These are phyloP conservation scores for Agelaius phoeniceus DNA, from an alignment of 2,113 vertebrate genomes.

Conservation along the genomic window DNA sequence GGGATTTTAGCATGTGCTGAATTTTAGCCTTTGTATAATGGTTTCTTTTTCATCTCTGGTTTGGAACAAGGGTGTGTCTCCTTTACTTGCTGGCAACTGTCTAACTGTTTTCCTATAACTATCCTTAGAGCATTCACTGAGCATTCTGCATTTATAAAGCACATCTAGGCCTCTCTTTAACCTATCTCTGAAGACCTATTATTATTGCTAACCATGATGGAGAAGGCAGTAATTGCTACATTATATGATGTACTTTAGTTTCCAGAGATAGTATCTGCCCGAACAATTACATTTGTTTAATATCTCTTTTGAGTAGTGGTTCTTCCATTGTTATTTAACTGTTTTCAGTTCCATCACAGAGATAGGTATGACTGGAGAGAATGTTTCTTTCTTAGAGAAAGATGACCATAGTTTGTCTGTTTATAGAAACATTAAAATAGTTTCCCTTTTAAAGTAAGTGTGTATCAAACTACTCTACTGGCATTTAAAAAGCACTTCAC, in stretches of 20 bases:
- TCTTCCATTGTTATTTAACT: background rate
- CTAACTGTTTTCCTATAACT: background rate
- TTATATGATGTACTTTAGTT: background rate
- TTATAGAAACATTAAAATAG: background rate
- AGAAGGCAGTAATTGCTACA: background rate
- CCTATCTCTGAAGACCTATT: background rate
- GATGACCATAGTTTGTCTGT: background rate
- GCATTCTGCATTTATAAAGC: background rate
- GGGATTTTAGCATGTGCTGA: background rate
- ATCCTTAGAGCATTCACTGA: background rate
- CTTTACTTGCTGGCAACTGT: background rate
- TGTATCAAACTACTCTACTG: background rate
- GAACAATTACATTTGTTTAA: background rate
- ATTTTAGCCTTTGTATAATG: background rate
- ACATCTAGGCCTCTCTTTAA: background rate
- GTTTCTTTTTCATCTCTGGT: background rate
- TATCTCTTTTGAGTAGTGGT: background rate
- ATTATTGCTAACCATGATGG: background rate
- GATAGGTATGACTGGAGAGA: background rate
- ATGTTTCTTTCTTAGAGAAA: background rate
- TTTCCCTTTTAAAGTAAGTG: constrained; percentile 2
- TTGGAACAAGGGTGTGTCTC: background rate
- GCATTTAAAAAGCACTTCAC: background rate
- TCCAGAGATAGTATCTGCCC: background rate
- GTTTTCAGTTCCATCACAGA: background rate